Base-by-base conservation (phyloP, 2,888 invertebrate genomes). In the Osmoderma eremita region DNA sequence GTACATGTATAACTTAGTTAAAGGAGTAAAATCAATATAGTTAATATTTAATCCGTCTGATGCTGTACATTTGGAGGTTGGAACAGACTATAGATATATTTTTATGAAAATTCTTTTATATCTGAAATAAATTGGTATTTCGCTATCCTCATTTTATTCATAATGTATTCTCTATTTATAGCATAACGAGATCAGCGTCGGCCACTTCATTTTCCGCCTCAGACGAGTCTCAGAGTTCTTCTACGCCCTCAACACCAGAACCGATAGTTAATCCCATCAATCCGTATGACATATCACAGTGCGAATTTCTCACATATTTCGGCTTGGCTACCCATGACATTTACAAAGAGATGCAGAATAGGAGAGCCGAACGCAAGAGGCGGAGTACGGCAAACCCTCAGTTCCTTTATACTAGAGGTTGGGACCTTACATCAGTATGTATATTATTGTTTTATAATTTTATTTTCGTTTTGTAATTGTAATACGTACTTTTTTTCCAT, bases 311-410 rank as follows among this genome's bases (percentile, higher is more conserved):
- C 38, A 79, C 74, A 20, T 79, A 79, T 66, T 83, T 86, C 63
- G 82, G 82, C 20, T 78, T 87, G 54, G 84, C 83, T 53, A 86
- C 86, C 5, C 83, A 82, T 38, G 82, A 81, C 39, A 80, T 80
- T 13, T 83, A 79, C 69, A 79, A 80, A 41, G 86, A 86, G 74
- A 79, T 86, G 75, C 85, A 85, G 72, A 85, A 84, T 68, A 83
- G 82, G 69, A 78, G 85, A 61, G 83, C 83, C 8, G 86, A 86
- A 74, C 78, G 86, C 39, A 86, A 86, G 72, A 78, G 86, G 30
- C 78, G 86, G 41, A 86, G 86, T 67, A 86, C 86, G 5, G 85
- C 86, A 1, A 86, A 85, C 77, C 85, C 85, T 1, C 85, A 86
- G 70, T 86, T 86, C 74, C 79, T 86, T 17, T 86, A 86, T 77